Evolutionary conservation across 2,888 invertebrate species (phyloP).

Genomic region (Tyria jacobaeae): DNA sequence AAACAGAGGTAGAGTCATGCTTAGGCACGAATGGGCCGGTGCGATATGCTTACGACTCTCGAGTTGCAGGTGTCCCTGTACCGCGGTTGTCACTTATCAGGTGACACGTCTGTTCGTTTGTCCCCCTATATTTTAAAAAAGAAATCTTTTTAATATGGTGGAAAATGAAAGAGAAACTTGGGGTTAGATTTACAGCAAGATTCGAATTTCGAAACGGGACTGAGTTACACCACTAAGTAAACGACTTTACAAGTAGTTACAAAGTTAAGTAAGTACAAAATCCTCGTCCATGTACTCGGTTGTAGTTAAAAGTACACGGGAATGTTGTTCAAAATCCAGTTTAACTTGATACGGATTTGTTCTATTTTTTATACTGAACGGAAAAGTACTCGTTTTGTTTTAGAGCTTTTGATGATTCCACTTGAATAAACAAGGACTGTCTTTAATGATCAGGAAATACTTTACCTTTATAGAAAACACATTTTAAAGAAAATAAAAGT

Average conservation of each 20-base stretch:
- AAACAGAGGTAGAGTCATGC: no score
- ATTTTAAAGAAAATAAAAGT: no score
- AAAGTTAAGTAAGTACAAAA: constrained; percentile 19
- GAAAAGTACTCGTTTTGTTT: constrained; percentile 1
- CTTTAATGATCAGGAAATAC: not conserved
- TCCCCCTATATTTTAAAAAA: no score
- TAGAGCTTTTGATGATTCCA: not conserved
- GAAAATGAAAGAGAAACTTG: no score
- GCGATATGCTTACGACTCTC: no score
- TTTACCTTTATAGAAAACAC: not conserved
- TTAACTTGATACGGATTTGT: constrained; percentile 7
- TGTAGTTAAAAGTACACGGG: constrained; percentile 3
- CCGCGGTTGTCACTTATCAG: no score
- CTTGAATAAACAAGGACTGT: not conserved
- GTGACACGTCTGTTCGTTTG: no score
- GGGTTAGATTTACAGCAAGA: no score
- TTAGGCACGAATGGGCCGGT: no score
- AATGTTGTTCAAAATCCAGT: constrained; percentile 5
- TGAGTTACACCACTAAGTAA: constrained; percentile 8
- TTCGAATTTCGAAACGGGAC: no score
- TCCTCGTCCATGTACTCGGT: not conserved
- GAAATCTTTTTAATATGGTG: no score
- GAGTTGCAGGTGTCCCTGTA: no score
- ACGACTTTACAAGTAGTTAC: constrained; percentile 30
- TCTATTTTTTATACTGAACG: not conserved